phyloP scores from a whole-genome alignment of 2,113 vertebrate species.

The Alouatta palliata region DNA sequence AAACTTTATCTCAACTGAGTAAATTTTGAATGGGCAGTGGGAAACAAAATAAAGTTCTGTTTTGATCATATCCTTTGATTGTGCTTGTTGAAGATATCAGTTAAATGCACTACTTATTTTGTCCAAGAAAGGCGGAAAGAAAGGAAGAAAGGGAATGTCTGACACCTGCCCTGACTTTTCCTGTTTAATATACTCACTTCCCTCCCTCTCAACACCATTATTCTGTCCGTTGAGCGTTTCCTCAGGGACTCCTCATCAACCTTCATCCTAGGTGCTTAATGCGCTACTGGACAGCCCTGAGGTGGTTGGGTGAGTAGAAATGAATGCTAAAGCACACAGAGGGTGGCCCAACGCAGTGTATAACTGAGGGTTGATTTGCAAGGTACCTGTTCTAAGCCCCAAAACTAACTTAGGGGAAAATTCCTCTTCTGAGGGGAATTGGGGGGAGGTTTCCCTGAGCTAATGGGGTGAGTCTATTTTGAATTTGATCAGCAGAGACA shows the following conservation, averaged over 20 bases:
- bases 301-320: background rate
- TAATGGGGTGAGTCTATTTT: background rate
- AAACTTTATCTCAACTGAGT: background rate
- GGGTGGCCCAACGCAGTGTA: background rate
- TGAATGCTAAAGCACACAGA: background rate
- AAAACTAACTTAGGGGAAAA: background rate
- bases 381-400: background rate
- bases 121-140: background rate
- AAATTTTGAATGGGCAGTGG: background rate
- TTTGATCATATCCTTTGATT: constrained; percentile 47
- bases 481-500: background rate
- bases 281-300: background rate
- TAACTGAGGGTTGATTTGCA: background rate
- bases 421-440: background rate
- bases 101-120: constrained; percentile 21
- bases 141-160: background rate
- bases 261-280: background rate
- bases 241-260: background rate
- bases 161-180: background rate
- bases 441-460: background rate
- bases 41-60: background rate
- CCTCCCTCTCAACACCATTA: background rate
- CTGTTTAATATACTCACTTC: background rate
- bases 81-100: constrained; percentile 15
- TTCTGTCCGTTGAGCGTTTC: background rate